Base-by-base conservation (phyloP, 2,888 invertebrate genomes). In the Nemapogon koenigi region DNA sequence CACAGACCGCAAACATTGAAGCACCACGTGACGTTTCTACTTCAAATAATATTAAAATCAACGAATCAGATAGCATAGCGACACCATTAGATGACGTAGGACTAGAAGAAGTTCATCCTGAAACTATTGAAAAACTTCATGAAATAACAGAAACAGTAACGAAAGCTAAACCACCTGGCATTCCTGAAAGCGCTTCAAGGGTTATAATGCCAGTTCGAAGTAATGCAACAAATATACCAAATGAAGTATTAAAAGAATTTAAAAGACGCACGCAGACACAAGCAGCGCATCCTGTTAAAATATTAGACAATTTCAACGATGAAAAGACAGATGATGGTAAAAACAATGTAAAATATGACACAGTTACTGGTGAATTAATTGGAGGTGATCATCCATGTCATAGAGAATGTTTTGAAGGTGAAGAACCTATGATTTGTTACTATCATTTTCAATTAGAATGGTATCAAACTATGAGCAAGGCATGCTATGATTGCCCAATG, bases 401-500 rank as follows among this genome's bases (percentile, higher is more conserved):
- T 17, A 82, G 91, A 49, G 75, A 80, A 50, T 91, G 91, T 56
- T 66, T 55, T 15, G 78, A 80, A 43, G 82, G 79, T 1, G 75
- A 82, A 31, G 72, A 82, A 4, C 81, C 86, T 1, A 86, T 86
- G 85, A 79, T 82, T 16, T 91, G 91, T 52, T 79, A 82, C 39
- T 92, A 90, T 54, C 76, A 82, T 49, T 91, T 91, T 51, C 80
- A 76, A n/a, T 53, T 91, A 3, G 94, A 94, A 59, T 88, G 88
- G 83, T 94, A 92, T 62, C 85, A 88, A 48, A 89, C 91, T 0
- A 84, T 93, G 81, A 91, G 92, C 57, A 94, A 94, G 60, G 94
- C 94, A 1, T 95, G 95, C 52, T 91, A 83, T 54, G 72, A 88
- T 50, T 95, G 96, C 56, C 94, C 94, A 0, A 81, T 71, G 41